Percentiles rank a stretch among this genome's conserved stretches.
Conservation (phyloP, 1,140 invertebrate species). For the Habropoda laboriosa region DNA sequence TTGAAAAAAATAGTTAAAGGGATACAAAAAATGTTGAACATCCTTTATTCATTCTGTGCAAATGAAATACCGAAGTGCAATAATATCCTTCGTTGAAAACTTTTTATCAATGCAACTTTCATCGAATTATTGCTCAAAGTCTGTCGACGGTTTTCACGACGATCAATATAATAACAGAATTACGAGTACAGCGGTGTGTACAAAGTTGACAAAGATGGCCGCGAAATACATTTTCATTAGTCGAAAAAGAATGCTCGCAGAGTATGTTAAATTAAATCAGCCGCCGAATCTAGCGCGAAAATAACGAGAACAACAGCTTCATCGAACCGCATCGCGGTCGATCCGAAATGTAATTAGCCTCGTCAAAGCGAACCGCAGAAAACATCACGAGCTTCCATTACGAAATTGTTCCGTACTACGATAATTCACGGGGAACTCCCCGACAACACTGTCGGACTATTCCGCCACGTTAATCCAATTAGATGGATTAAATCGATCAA, state of each 20-base stretch:
- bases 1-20: no score
- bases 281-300: not conserved
- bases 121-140: not conserved
- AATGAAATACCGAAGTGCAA: no score
- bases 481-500: constrained; percentile 33
- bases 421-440: constrained; percentile 44
- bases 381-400: constrained; percentile 19
- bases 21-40: no score
- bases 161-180: not conserved
- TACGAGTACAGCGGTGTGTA: not conserved
- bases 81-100: no score
- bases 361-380: constrained; percentile 26
- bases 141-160: not conserved
- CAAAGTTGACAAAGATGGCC: no score
- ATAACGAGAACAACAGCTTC: constrained; percentile 7
- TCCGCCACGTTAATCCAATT: constrained; percentile 25
- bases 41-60: no score
- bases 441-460: not conserved
- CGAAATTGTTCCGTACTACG: constrained; percentile 22
- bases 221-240: not conserved
- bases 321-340: constrained; percentile 14
- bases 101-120: not conserved
- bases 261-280: not conserved
- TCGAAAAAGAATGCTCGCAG: not conserved
- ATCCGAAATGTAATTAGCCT: constrained; percentile 12